Conservation (phyloP, 2,888 invertebrate species). For the Orthonychiurus folsomi region DNA sequence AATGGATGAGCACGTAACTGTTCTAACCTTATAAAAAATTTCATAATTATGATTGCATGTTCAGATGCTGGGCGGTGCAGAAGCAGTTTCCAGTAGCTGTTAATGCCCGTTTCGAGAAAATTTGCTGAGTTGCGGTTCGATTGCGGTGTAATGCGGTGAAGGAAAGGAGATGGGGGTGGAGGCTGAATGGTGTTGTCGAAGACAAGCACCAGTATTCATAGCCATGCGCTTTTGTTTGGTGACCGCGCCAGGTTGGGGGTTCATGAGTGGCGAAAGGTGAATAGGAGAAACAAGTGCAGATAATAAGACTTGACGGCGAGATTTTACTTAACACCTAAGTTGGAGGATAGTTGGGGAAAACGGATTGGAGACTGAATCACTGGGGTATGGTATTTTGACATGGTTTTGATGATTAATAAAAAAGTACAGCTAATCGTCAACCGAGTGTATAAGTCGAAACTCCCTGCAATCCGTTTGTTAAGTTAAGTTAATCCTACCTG, state of each 20-base stretch:
- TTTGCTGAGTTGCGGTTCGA: background rate
- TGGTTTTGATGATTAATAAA: too few species aligned
- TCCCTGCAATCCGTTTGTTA: too few species aligned
- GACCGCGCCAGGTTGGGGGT: background rate
- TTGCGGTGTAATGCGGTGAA: too few species aligned
- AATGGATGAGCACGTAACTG: background rate
- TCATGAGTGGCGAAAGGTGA: background rate
- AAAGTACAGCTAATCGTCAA: too few species aligned
- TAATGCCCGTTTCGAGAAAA: background rate
- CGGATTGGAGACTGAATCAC: too few species aligned
- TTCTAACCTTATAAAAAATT: background rate
- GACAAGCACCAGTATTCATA: too few species aligned
- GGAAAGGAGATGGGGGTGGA: background rate
- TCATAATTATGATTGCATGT: background rate
- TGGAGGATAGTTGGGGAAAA: too few species aligned
- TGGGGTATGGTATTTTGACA: too few species aligned
- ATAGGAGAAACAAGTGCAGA: background rate
- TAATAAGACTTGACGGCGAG: too few species aligned
- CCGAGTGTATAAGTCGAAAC: too few species aligned
- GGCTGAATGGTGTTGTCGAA: background rate
- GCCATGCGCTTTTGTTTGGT: background rate
- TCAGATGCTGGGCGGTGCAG: background rate
- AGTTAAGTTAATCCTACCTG: too few species aligned
- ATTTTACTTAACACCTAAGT: too few species aligned
- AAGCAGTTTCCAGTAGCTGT: background rate